Evolutionary conservation across 2,888 invertebrate genomes (phyloP).

Genomic region (Erebia ligea): DNA sequence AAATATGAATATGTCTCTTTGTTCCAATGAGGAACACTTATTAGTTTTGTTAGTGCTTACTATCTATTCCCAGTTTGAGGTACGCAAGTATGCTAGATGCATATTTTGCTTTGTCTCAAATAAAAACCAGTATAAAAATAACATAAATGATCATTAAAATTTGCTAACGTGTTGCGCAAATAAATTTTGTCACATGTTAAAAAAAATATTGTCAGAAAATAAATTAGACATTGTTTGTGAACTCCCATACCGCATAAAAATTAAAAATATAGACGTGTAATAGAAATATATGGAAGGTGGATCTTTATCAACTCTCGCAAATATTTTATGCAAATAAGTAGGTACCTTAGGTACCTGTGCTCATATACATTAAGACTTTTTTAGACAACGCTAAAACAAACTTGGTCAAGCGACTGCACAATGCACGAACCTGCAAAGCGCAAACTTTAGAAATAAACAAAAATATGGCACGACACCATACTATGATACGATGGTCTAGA

Average conservation of each 20-base stretch:
- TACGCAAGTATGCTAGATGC: no score
- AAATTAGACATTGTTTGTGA: conserved; percentile 1
- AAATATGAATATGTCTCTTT: no score
- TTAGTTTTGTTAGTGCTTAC: no score
- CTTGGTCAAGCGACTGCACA: no score
- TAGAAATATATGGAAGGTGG: conserved; percentile 2
- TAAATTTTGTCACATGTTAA: neutral
- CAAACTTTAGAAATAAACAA: no score
- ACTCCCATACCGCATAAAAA: conserved; percentile 4
- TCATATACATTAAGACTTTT: neutral
- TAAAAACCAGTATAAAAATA: neutral
- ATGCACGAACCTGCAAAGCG: no score
- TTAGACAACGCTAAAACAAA: no score
- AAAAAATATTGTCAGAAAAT: conserved; percentile 12
- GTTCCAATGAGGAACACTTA: no score
- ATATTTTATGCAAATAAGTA: neutral
- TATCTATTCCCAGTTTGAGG: no score
- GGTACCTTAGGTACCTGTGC: neutral
- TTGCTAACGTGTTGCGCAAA: neutral
- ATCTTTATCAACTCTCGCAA: conserved; percentile 4
- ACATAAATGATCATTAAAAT: neutral
- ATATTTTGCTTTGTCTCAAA: no score
- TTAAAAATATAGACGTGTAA: conserved; percentile 3
- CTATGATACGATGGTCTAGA: no score
- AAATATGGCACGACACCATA: no score